phyloP scores from a whole-genome alignment of 1,140 invertebrate species.

The Pseudobourletiella spinata region DNA sequence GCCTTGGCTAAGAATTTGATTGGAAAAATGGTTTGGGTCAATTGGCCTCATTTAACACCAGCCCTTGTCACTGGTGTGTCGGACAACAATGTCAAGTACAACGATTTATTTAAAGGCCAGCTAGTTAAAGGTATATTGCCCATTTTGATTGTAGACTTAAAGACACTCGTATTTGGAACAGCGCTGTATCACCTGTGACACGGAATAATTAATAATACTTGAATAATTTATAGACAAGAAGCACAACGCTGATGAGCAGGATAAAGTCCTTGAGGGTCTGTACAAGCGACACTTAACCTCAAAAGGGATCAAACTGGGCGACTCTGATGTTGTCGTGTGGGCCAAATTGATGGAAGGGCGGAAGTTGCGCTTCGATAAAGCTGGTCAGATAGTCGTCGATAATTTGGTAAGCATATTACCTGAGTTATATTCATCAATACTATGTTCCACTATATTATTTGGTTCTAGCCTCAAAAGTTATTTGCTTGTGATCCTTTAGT shows the following conservation, averaged over 20 bases:
- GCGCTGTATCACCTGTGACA: no score
- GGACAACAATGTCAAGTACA: neutral
- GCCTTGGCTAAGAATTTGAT: conserved; percentile 50
- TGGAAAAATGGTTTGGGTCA: conserved; percentile 64
- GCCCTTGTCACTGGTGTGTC: conserved; percentile 17
- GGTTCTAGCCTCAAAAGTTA: neutral
- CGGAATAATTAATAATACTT: neutral
- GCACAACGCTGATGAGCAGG: neutral
- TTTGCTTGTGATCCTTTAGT: neutral
- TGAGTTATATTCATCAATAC: neutral
- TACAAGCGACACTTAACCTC: conserved; percentile 42
- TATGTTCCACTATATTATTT: no score
- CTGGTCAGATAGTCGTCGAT: conserved; percentile 54
- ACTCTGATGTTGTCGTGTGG: conserved; percentile 60
- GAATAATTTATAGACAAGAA: conserved; percentile 5
- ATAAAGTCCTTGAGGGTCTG: neutral
- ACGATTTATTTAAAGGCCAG: neutral
- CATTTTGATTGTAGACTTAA: no score
- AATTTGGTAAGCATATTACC: conserved; percentile 44
- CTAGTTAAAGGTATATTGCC: no score
- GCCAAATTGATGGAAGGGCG: conserved; percentile 60
- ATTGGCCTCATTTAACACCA: conserved; percentile 74
- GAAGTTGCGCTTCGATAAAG: conserved; percentile 47
- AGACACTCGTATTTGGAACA: no score
- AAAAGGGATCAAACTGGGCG: conserved; percentile 59